Evolutionary conservation across 2,888 invertebrate species (phyloP).

Genomic region (Tubiluchus corallicola): DNA sequence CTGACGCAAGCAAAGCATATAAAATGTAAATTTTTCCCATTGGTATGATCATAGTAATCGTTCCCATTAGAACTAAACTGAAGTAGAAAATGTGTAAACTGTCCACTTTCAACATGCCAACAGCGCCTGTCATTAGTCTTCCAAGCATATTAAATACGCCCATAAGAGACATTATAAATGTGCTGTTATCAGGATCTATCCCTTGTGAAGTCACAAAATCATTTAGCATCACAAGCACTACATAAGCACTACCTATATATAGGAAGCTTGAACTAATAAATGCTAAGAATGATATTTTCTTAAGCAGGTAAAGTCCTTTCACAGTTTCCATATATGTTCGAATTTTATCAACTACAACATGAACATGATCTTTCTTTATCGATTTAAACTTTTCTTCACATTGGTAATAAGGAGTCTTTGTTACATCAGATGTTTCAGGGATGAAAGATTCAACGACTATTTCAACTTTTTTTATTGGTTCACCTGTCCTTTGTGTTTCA

Average conservation of each 20-base stretch:
- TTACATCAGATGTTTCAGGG: background rate
- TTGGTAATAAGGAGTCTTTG: too few species aligned
- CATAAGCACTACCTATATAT: background rate
- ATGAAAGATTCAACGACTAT: too few species aligned
- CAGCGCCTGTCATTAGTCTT: background rate
- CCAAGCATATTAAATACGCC: background rate
- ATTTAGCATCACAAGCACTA: background rate
- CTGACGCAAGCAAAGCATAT: background rate
- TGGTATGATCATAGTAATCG: background rate
- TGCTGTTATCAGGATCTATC: background rate
- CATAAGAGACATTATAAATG: background rate
- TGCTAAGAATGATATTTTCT: background rate
- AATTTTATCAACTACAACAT: too few species aligned
- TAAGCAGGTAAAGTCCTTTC: background rate
- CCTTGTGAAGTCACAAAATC: background rate
- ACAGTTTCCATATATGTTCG: too few species aligned
- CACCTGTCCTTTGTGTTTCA: too few species aligned
- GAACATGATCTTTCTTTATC: background rate
- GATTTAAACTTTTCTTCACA: background rate
- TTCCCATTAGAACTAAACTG: background rate
- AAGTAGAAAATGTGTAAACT: background rate
- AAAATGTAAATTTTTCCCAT: background rate
- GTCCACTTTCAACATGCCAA: background rate
- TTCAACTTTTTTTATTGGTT: too few species aligned
- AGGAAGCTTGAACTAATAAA: background rate